Evolutionary conservation across 30 jellyfish, hydroid and myxozoan genomes (phyloP), one percentile per base, ranked within the genome.

Genomic region (Pelagia noctiluca): DNA sequence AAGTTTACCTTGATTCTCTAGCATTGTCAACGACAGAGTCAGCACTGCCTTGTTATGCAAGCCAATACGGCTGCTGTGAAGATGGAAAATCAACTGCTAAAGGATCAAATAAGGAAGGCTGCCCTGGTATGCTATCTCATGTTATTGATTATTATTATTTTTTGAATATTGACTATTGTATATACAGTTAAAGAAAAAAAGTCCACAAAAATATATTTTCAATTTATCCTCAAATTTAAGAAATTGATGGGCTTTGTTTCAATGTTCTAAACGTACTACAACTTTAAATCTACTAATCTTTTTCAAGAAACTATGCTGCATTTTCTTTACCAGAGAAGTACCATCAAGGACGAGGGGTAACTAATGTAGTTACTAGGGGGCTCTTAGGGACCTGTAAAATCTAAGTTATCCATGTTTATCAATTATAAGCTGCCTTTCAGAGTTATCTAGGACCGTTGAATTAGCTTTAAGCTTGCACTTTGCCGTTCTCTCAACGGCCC

Each of bases 81-180:
- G 91, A 87, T 54, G 91, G 88, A 0, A 22, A 28, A 65, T 49
- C 96, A 25, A 29, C 79, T 5, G 87, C 96, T 48, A 19, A 50
- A 30, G 96, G 86, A 18, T 25, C 88, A 16, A 68, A 87, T 82
- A 77, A 77, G 70, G 91, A 68, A 66, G 96, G 96, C 34, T 87
- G 96, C 66, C 96, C 96, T 16, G 96, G 96, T 86, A 64, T n/a
- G 90, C 47, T 33, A 19, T 5, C 46, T 2, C 18, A 52, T 67
- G 35, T n/a, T n/a, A 37, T 79, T 79, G 32, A 28, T 32, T 33
- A 63, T 63, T 63, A 32, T 54, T 10, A 7, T 32, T 26, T 19
- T 31, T 46, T 53, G 12, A 32, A 8, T 19, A n/a, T n/a, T n/a
- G n/a, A n/a, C n/a, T n/a, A n/a, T n/a, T n/a, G n/a, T n/a, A n/a